Evolutionary conservation across 2,113 vertebrate species (phyloP).

Genomic region (Struthio camelus): DNA sequence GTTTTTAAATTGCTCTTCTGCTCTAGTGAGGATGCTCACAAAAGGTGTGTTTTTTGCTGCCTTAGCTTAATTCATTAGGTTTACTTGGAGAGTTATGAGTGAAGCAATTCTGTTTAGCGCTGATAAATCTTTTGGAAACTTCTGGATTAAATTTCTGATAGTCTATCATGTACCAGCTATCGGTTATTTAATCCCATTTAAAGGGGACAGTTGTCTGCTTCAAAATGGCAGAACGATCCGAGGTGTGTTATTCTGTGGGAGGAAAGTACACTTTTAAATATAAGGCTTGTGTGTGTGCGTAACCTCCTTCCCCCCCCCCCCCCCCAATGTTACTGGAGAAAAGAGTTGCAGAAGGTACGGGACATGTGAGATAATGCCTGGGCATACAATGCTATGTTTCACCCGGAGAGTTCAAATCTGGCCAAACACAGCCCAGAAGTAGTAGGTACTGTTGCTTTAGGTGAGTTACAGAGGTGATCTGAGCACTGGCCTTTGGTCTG

Average conservation of each 20-base stretch:
- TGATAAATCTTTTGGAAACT: constrained; percentile 19
- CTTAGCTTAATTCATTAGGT: not conserved
- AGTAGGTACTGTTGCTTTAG: not conserved
- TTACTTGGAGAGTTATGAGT: constrained; percentile 14
- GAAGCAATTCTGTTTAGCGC: not conserved
- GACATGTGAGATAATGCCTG: not conserved
- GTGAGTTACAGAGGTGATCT: not conserved
- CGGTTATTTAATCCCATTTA: not conserved
- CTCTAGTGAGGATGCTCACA: not conserved
- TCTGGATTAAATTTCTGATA: constrained; percentile 26
- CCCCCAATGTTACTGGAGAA: not conserved
- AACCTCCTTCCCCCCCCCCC: no score
- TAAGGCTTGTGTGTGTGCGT: not conserved
- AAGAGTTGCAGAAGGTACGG: not conserved
- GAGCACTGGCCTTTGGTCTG: not conserved
- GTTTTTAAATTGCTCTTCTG: not conserved
- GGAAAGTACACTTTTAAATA: not conserved
- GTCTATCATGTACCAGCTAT: not conserved
- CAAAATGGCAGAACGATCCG: not conserved
- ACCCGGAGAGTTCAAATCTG: not conserved
- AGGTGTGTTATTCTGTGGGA: not conserved
- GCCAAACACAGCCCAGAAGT: not conserved
- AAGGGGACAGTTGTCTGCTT: not conserved
- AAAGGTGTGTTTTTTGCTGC: not conserved
- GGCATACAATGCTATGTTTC: accelerated